These are phyloP conservation scores for Anomalospiza imberbis DNA, from an alignment of 2,797 vertebrate genomes.

Conservation along the genomic window DNA sequence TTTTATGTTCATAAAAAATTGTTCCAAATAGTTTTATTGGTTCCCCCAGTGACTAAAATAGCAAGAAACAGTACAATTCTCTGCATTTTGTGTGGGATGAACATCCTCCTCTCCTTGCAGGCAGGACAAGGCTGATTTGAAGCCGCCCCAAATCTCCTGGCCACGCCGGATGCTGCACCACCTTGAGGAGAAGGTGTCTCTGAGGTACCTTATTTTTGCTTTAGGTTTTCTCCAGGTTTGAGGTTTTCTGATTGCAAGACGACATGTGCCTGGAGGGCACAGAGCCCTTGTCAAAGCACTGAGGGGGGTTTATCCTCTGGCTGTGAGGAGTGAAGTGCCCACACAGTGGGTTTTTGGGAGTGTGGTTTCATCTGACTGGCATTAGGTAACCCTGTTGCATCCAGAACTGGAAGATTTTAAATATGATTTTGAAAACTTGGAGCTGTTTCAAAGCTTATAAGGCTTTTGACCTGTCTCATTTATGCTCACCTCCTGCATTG, in stretches of 20 bases:
- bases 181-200: background rate
- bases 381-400: background rate
- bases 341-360: background rate
- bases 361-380: background rate
- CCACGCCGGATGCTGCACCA: background rate
- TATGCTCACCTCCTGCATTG: background rate
- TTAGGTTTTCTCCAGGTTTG: background rate
- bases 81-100: background rate
- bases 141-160: background rate
- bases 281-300: background rate
- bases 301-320: background rate
- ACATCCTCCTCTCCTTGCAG: background rate
- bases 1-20: background rate
- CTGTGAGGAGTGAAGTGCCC: rapidly evolving
- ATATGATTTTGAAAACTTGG: background rate
- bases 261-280: background rate
- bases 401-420: background rate
- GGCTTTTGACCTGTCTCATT: conserved; percentile 32
- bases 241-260: background rate
- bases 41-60: conserved; percentile 9
- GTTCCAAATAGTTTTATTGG: background rate
- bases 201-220: background rate
- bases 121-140: background rate
- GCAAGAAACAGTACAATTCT: background rate
- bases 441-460: background rate